A percentile compares a stretch with the other conserved stretches of the same genome.
Conservation (phyloP, 2,113 vertebrate genomes). For the Grus americana region DNA sequence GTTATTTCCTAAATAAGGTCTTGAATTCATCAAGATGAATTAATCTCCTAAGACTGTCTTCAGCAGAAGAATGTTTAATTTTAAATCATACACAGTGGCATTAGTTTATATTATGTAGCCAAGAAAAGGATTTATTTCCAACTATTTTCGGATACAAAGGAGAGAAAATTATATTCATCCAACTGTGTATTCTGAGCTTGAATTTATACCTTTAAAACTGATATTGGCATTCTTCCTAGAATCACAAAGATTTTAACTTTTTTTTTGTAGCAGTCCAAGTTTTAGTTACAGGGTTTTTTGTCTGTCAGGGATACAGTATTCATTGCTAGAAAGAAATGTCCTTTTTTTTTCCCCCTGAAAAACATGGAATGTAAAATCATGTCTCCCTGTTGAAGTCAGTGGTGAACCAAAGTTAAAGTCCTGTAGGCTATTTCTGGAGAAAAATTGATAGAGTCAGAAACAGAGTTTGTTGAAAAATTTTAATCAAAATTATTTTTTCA, state of each 20-base stretch:
- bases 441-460: background rate
- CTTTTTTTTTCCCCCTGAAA: background rate
- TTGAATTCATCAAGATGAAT: background rate
- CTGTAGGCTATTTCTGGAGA: background rate
- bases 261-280: background rate
- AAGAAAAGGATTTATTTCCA: background rate
- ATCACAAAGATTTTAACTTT: background rate
- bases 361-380: background rate
- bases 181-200: background rate
- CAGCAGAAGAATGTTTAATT: background rate
- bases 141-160: background rate
- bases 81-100: background rate
- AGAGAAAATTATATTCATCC: background rate
- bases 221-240: background rate
- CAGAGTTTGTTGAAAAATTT: background rate
- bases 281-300: background rate
- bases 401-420: background rate
- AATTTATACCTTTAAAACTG: background rate
- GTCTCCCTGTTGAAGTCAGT: background rate
- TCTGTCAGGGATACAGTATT: background rate
- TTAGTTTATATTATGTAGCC: background rate
- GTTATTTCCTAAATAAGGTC: background rate
- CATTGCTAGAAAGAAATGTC: background rate
- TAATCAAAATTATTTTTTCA: background rate
- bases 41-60: background rate